Conservation (phyloP, 2,797 vertebrate genomes). For the Adrianichthys oophorus region DNA sequence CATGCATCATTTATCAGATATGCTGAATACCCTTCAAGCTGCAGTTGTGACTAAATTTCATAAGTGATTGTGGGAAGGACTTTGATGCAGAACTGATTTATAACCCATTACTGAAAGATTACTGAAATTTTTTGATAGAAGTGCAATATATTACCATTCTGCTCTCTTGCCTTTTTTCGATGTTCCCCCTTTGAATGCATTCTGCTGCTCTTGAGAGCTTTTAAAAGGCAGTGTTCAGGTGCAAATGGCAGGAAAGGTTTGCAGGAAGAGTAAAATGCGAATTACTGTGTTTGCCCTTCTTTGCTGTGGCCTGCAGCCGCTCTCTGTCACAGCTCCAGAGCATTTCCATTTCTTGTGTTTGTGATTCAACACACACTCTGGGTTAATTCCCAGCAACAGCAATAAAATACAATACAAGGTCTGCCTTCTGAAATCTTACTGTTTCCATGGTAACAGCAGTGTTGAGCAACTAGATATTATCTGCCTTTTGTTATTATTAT, state of each 20-base stretch:
- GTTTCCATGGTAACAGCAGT: slow-evolving; percentile 80
- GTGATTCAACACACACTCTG: slow-evolving; percentile 1
- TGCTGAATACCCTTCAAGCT: slow-evolving; percentile 10
- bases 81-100: no score
- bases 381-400: slow-evolving; percentile 53
- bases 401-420: slow-evolving; percentile 64
- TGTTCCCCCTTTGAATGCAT: not conserved
- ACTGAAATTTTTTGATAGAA: no score
- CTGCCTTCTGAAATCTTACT: slow-evolving; percentile 67
- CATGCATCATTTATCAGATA: slow-evolving; percentile 36
- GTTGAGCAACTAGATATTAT: slow-evolving; percentile 59
- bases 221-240: not conserved
- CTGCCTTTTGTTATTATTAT: slow-evolving; percentile 1
- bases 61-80: not conserved
- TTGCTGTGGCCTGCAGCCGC: no score
- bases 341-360: no score
- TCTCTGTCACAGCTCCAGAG: no score
- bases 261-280: no score
- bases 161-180: not conserved
- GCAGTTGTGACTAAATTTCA: slow-evolving; percentile 15
- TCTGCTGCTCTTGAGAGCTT: not conserved
- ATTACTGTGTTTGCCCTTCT: no score
- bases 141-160: no score
- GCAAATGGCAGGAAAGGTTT: not conserved
- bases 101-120: no score